These are phyloP conservation scores for Tiliqua scincoides DNA, from an alignment of 2,113 vertebrate species.

Conservation along the genomic window DNA sequence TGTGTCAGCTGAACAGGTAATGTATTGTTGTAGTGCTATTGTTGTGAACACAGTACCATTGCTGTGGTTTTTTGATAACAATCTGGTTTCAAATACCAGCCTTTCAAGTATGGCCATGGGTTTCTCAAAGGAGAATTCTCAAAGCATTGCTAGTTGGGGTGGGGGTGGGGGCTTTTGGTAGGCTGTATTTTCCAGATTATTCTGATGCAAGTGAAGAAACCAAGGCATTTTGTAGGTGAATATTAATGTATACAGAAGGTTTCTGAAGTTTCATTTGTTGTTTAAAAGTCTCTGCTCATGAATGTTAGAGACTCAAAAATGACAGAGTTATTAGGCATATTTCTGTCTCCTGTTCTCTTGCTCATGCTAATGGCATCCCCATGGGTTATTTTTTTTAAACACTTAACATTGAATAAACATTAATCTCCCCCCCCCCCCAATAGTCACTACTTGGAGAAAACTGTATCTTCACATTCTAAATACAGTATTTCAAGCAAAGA, in stretches of 20 bases:
- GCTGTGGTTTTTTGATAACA: not conserved
- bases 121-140: no score
- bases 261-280: rapidly evolving
- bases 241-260: rapidly evolving
- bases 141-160: no score
- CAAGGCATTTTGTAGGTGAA: not conserved
- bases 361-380: not conserved
- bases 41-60: not conserved
- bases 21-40: rapidly evolving
- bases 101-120: not conserved
- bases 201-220: not conserved
- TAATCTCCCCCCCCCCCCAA: not conserved
- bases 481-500: not conserved
- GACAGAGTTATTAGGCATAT: not conserved
- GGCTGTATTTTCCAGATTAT: not conserved
- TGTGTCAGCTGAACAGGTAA: not conserved
- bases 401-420: not conserved
- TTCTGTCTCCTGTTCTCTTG: rapidly evolving
- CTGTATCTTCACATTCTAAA: not conserved
- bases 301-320: not conserved
- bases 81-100: rapidly evolving
- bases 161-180: not conserved
- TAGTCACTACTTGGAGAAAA: not conserved
- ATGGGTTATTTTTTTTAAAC: not conserved
- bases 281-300: not conserved